Base-by-base conservation (phyloP, 2,888 invertebrate species). In the Spilarctia lutea region DNA sequence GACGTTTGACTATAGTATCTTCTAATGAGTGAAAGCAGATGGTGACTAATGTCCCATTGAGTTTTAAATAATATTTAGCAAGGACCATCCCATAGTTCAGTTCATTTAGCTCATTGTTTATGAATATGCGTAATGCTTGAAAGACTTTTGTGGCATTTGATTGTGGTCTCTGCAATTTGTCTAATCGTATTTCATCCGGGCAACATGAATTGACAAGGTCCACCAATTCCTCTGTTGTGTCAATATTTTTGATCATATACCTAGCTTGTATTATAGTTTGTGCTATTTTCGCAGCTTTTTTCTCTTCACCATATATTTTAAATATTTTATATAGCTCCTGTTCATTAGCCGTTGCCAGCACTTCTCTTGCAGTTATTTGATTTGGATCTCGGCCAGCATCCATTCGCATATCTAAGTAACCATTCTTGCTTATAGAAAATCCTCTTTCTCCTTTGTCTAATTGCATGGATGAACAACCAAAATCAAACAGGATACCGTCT, bases 401-500 rank as follows among this genome's bases (percentile, higher is more conserved):
- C 99, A 99, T 99, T 90, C 99, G 96, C 99, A 99, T 99, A 88
- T 99, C 99, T 73, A 99, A 95, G 7, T 98, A 98, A 0, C 99
- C 99, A 94, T 99, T 97, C 90, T 97, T 97, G 69, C 97, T 97
- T 0, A 99, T 88, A 13, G 98, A 97, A 93, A 99, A 99, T 0
- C 99, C 99, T 86, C 99, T 96, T 30, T 96, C 96, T 0, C 97
- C 96, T 81, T 96, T 96, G 89, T 99, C 98, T 90, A 99, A 97
- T 92, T 99, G 99, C 98, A 99, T 99, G 0, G 99, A 99, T 0
- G 99, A 99, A 87, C 98, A 98, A 13, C 99, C 99, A 91, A 98
- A 98, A 94, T 99, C 99, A 94, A 99, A 98, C 35, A 99, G 91
- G 74, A 99, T 97, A 0, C 98, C 98, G 96, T 99, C 99, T 52